phyloP scores from a whole-genome alignment of 1,140 invertebrate genomes.

The Uloborus diversus region DNA sequence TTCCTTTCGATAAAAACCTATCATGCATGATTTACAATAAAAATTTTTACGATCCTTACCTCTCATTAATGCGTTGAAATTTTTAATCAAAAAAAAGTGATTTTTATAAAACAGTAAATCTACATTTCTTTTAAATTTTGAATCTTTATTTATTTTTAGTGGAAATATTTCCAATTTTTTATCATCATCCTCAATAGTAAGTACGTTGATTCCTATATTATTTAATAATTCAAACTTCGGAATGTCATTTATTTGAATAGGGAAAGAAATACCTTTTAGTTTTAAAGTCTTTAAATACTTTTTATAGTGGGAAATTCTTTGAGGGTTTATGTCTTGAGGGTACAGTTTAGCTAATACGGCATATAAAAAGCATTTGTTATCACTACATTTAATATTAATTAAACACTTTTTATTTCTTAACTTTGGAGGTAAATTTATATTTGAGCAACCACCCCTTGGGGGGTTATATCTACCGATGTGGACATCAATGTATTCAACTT shows the following conservation, averaged over 20 bases:
- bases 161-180: background rate
- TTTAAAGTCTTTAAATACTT: background rate
- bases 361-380: conserved; percentile 32
- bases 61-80: conserved; percentile 14
- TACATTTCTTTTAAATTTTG: conserved; percentile 2
- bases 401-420: conserved; percentile 9
- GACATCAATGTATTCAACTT: conserved; percentile 1
- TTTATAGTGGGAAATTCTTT: background rate
- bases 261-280: background rate
- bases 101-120: conserved; percentile 16
- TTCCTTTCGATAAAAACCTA: background rate
- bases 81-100: conserved; percentile 22
- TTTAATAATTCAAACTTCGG: background rate
- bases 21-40: conserved; percentile 28
- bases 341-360: background rate
- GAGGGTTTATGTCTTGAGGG: background rate
- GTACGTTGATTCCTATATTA: background rate
- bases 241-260: background rate
- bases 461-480: conserved; percentile 14
- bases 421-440: background rate
- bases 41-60: background rate
- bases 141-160: background rate
- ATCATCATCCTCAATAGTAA: background rate
- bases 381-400: conserved; percentile 1
- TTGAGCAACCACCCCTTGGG: background rate